Base-by-base conservation (phyloP, 2,797 vertebrate species). In the Hybognathus amarus region DNA sequence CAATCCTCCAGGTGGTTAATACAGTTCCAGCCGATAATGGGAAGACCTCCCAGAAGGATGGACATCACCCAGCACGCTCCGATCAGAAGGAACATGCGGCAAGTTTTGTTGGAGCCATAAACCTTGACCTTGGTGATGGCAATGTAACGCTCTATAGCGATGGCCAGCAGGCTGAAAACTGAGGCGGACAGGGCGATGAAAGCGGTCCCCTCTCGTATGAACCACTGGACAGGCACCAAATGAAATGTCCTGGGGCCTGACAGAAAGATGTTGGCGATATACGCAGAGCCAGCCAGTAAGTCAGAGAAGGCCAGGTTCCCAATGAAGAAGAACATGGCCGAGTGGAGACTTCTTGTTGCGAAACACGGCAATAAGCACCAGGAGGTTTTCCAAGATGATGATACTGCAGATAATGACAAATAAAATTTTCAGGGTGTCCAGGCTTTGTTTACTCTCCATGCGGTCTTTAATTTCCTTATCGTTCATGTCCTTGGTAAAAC, bases 1-100 rank as follows among this genome's bases (percentile, higher is more conserved):
- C 98, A 99, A 2, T 95, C 91, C 0, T 11, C 4, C 0, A 96
- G 89, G 52, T 93, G 88, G 66, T 92, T 88, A 85, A 99, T 95
- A 93, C 98, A 99, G 93, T 99, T 99, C 98, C 98, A 99, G 0
- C 97, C 97, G 0, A 99, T 92, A 91, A 98, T 97, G 83, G 98
- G 98, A 61, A 99, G 87, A n/a, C 97, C 96, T 0, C 97, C 98
- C 0, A 99, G 92, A 50, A 96, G 94, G 77, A 97, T 94, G 0
- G 98, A 96, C 78, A 96, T 96, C 12, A 96, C 92, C 98, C 98
- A 99, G 5, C 97, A 99, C 0, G 97, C 94, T 2, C 96, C 96
- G 1, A 99, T 98, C 30, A 99, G 92, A 84, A 99, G 91, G 87
- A 97, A 94, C 97, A 99, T 98, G 13, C 98, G 95, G 74, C 97